Percentiles rank a stretch among this genome's conserved stretches.
These are phyloP conservation scores for Tricholaema leucomelas DNA, from an alignment of 2,113 vertebrate genomes.

Conservation along the genomic window DNA sequence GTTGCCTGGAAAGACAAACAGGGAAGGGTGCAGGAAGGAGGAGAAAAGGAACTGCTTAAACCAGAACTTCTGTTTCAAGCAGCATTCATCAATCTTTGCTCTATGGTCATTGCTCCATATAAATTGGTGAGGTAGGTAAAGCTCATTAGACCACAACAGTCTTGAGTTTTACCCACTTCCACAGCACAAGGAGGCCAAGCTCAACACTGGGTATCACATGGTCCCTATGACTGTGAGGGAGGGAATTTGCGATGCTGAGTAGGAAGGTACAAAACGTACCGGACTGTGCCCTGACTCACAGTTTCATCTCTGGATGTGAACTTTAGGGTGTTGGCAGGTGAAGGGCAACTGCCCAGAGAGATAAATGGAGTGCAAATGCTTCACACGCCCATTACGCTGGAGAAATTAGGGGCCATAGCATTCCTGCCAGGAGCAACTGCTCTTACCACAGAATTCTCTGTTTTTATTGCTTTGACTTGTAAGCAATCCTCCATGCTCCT, in stretches of 20 bases:
- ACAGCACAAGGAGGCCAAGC: background rate
- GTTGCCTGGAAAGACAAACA: background rate
- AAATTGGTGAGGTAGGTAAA: background rate
- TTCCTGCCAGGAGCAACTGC: conserved; percentile 16
- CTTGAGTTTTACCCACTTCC: background rate
- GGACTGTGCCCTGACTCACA: conserved; percentile 1
- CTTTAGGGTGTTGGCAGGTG: background rate
- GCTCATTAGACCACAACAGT: background rate
- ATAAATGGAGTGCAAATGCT: background rate
- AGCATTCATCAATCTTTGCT: background rate
- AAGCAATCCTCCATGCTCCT: conserved; percentile 85
- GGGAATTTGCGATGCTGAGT: background rate
- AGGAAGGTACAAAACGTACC: background rate
- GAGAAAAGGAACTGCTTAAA: background rate
- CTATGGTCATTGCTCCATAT: background rate
- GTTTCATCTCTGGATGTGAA: conserved; percentile 8
- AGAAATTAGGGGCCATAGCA: rapidly evolving
- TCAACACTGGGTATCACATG: background rate
- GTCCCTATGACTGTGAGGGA: background rate
- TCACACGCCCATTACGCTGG: background rate
- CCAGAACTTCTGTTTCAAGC: background rate
- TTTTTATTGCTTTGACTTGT: conserved; percentile 91
- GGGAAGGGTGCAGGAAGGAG: background rate
- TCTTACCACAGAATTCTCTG: conserved; percentile 92
- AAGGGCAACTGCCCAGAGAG: background rate